Base-by-base conservation (phyloP, 2,888 invertebrate species). In the Heliconius ismenius region DNA sequence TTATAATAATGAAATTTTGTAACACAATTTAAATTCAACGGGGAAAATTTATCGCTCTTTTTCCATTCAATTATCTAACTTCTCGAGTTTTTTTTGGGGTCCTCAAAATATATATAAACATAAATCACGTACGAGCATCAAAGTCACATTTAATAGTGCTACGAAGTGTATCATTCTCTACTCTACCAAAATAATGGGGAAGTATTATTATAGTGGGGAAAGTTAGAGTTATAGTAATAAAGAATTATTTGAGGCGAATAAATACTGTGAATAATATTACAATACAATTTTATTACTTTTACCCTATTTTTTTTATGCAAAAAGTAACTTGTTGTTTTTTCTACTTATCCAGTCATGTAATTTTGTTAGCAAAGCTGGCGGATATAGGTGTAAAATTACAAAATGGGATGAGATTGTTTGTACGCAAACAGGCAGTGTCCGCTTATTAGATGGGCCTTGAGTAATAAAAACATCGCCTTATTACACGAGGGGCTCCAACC, bases 381-480 rank as follows among this genome's bases (percentile, higher is more conserved):
- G 83, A 88, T 89, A 87, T 89, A 90, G 88, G 87, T 90, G 89
- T 89, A 90, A 91, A 92, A 92, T 91, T 89, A 89, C 87, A 85
- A 84, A 89, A 88, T 86, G 84, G 85, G 85, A 91, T 88, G 88
- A 90, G 88, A 91, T 90, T 92, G 91, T 91, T 92, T 91, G 92
- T 86, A 85, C 88, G 87, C 89, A 91, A 92, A 92, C 91, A 92
- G 82, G 84, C 86, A 89, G 87, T 90, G 90, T 89, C 91, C 91
- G 91, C 88, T 90, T 92, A 92, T 92, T 92, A 92, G 89, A 89
- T 87, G 88, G 89, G 88, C 86, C 86, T 84, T 84, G 83, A 86
- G 90, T 92, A 92, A 92, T 92, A 92, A 92, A 92, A 92, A 91
- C 92, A 91, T 90, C 85, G 88, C 90, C 92, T 90, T 90, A 90